Base-by-base conservation (phyloP, 2,888 invertebrate species). In the Gasteruption jaculator region DNA sequence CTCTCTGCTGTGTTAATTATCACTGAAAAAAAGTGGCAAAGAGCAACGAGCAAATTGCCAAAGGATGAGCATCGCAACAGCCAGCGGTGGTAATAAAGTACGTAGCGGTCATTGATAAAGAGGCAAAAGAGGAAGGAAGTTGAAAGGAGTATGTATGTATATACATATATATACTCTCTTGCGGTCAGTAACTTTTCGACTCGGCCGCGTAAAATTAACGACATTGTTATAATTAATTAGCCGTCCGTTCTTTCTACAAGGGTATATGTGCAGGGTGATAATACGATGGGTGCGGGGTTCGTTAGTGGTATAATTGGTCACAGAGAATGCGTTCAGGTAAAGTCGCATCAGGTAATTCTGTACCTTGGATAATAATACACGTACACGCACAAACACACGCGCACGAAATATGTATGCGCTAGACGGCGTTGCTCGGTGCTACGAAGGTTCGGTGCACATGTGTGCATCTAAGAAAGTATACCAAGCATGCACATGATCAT, bases 201-300 rank as follows among this genome's bases (percentile, higher is more conserved):
- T 67, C 64, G 59, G 57, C 60, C 61, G 67, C 66, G 66, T 65
- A 60, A 61, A 67, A 64, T 65, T 68, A 68, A 68, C 63, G 65
- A 66, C 66, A 67, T 67, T 67, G 67, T 68, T 67, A 63, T 67
- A 67, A 66, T 67, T 68, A 67, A 68, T 68, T 67, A 68, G 61
- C 54, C 52, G 56, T 48, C 54, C 50, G 42, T 43, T 43, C 37
- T 32, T 40, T 43, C 30, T 49, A 38, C 44, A 41, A 37, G 40
- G 18, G 20, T n/a, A 15, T 26, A 16, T 26, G 16, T n/a, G 39
- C 33, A 36, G 34, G 31, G 42, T 44, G 50, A 48, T 46, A 53
- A 38, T 49, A 41, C 19, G 42, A 33, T 41, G 50, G 48, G 54
- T 53, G 54, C 52, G 59, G 63, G 59, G 59, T 68, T 68, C 68